Evolutionary conservation across 2,888 invertebrate genomes (phyloP).

Genomic region (Conomelus anceps): DNA sequence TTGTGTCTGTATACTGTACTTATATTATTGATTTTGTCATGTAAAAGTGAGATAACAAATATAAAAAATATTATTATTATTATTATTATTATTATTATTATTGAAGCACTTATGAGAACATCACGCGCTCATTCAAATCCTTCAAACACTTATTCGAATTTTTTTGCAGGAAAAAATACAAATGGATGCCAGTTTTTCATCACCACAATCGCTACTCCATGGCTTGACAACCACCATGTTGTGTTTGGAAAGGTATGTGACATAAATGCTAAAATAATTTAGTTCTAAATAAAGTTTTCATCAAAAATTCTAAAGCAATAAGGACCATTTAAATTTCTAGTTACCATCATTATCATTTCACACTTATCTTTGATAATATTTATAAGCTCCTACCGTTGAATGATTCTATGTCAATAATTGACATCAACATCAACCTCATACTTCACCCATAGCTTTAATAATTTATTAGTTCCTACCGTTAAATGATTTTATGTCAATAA

Average conservation of each 20-base stretch:
- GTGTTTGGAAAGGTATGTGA: slow-evolving; percentile 93
- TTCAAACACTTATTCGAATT: slow-evolving; percentile 45
- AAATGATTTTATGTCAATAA: too few relatives aligned
- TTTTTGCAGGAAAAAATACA: slow-evolving; percentile 54
- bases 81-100: slow-evolving; percentile 50
- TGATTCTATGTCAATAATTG: too few relatives aligned
- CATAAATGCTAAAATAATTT: background rate
- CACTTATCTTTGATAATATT: background rate
- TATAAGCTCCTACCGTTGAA: too few relatives aligned
- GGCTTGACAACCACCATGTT: slow-evolving; percentile 92
- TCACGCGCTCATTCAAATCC: background rate
- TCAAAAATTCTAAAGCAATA: too few relatives aligned
- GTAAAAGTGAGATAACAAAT: too few relatives aligned
- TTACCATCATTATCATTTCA: background rate
- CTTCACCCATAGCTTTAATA: too few relatives aligned
- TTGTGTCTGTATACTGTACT: too few relatives aligned
- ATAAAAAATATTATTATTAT: too few relatives aligned
- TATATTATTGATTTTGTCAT: too few relatives aligned
- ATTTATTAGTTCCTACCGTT: too few relatives aligned
- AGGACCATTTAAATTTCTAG: background rate
- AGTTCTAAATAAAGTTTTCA: too few relatives aligned
- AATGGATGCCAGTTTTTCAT: slow-evolving; percentile 99
- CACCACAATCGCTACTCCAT: slow-evolving; percentile 77
- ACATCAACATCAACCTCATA: too few relatives aligned
- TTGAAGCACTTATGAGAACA: background rate